Conservation (phyloP, 2,888 invertebrate genomes). For the Microplitis manilae region DNA sequence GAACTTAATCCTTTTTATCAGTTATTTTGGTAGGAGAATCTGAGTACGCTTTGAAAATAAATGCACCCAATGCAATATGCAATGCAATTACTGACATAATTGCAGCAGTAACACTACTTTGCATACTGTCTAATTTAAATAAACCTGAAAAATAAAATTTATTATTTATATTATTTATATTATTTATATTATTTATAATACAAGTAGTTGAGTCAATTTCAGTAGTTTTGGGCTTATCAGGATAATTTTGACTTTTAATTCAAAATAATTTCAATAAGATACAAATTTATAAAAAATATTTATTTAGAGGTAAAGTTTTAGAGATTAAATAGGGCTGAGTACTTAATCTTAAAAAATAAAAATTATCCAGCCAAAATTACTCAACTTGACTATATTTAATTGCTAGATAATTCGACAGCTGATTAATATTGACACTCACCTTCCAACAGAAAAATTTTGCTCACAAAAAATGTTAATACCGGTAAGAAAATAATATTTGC, state of each 20-base stretch:
- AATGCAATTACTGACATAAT: constrained; percentile 82
- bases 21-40: constrained; percentile 62
- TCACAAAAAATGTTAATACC: constrained; percentile 81
- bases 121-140: constrained; percentile 73
- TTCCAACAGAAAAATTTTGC: constrained; percentile 82
- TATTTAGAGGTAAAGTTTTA: too few species aligned
- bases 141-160: constrained; percentile 68
- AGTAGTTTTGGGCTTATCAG: too few species aligned
- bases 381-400: too few species aligned
- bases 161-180: constrained; percentile 34
- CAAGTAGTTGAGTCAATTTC: too few species aligned
- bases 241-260: too few species aligned
- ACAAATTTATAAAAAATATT: too few species aligned
- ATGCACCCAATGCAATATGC: constrained; percentile 84
- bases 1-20: constrained; percentile 60
- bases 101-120: constrained; percentile 86
- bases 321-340: too few species aligned
- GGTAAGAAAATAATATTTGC: constrained; percentile 84
- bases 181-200: constrained; percentile 26
- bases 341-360: too few species aligned
- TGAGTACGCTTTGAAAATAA: constrained; percentile 85
- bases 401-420: neutral
- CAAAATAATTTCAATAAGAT: too few species aligned
- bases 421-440: constrained; percentile 72
- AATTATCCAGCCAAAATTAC: too few species aligned